Percentiles rank a stretch among this genome's conserved stretches.
These are phyloP conservation scores for Crossaster papposus DNA, from an alignment of 53 echinoderm and acorn worm genomes.

Conservation along the genomic window DNA sequence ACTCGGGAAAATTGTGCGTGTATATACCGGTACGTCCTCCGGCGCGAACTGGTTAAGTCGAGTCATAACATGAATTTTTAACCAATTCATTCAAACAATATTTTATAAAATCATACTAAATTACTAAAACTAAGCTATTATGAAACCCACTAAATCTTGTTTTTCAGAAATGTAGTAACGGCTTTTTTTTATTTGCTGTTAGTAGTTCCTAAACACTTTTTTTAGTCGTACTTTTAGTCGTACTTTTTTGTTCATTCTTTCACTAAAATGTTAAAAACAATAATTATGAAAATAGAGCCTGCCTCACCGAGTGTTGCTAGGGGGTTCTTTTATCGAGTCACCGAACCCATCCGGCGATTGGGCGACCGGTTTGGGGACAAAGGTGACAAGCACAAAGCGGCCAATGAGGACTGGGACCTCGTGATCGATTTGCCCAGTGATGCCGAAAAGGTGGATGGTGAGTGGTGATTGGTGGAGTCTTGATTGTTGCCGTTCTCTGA, in stretches of 20 bases:
- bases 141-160: too few species aligned
- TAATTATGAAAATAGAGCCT: constrained; percentile 9
- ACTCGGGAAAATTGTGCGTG: too few species aligned
- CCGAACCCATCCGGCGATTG: constrained; percentile 54
- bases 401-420: constrained; percentile 51
- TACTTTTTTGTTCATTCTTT: background rate
- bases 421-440: constrained; percentile 7
- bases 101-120: too few species aligned
- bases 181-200: too few species aligned
- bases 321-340: constrained; percentile 42
- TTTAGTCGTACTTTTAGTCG: too few species aligned
- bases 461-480: constrained; percentile 14
- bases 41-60: too few species aligned
- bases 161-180: too few species aligned
- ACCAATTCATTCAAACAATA: too few species aligned
- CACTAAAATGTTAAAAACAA: background rate
- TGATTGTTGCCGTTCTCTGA: background rate
- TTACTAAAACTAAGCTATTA: too few species aligned
- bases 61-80: too few species aligned
- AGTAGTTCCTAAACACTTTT: too few species aligned
- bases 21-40: too few species aligned
- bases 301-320: constrained; percentile 24
- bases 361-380: constrained; percentile 58
- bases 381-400: constrained; percentile 29
- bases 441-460: constrained; percentile 21